Evolutionary conservation across 2,797 vertebrate species (phyloP).

Genomic region (Aythya fuligula): DNA sequence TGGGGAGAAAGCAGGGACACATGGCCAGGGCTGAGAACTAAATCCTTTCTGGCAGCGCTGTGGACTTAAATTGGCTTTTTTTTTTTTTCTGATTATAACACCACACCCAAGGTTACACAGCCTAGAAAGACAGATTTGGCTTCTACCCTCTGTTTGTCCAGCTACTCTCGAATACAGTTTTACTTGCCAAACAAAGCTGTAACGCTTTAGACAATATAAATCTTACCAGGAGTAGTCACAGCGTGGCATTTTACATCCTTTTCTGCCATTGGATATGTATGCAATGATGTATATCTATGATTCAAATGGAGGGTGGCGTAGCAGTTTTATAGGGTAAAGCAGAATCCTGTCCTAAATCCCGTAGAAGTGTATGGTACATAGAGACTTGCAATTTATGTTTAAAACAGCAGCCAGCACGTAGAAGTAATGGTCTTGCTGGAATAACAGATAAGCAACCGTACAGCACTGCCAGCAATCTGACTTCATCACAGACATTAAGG

Average conservation of each 20-base stretch:
- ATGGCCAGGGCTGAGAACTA: background rate
- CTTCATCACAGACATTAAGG: background rate
- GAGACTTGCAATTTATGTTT: background rate
- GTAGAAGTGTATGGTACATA: background rate
- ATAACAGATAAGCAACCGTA: background rate
- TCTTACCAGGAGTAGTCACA: background rate
- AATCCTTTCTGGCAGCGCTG: background rate
- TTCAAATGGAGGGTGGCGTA: background rate
- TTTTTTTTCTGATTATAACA: background rate
- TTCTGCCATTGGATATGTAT: accelerated
- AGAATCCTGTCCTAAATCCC: background rate
- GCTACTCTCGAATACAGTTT: background rate
- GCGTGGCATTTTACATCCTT: background rate
- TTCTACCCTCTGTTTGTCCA: background rate
- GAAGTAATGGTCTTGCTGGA: background rate
- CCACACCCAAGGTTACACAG: background rate
- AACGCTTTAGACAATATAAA: background rate
- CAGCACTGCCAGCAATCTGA: background rate
- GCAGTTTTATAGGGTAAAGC: background rate
- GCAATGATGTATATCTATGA: accelerated
- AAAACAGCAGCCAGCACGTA: background rate
- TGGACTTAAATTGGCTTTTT: background rate
- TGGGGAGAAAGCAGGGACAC: background rate
- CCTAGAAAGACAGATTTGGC: background rate
- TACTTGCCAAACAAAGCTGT: background rate